Percentiles rank a stretch among this genome's conserved stretches.
Conservation (phyloP, 35 echinoderm and acorn worm genomes). For the Lytechinus variegatus region DNA sequence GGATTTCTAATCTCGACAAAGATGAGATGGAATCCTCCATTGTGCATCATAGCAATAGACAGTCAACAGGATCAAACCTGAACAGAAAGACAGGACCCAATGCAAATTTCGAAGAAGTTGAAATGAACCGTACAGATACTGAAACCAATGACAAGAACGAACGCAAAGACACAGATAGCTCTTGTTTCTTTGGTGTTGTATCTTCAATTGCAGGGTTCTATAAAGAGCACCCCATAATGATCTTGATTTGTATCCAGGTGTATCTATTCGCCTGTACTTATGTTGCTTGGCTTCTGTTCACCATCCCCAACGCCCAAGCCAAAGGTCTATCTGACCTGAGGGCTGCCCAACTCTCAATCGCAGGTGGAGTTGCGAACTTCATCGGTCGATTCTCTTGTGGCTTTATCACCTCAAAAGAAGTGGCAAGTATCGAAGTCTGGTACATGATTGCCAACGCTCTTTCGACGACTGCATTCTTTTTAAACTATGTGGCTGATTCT, state of each 20-base stretch:
- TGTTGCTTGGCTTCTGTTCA: background rate
- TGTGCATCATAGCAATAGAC: too few relatives aligned
- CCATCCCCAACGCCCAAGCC: background rate
- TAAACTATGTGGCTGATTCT: background rate
- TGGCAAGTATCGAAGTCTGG: background rate
- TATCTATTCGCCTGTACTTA: background rate
- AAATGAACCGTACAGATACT: background rate
- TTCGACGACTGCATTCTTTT: background rate
- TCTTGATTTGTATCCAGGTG: background rate
- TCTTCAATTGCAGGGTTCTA: background rate
- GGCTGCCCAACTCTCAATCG: background rate
- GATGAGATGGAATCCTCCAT: too few relatives aligned
- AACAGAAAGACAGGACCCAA: background rate
- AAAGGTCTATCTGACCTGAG: background rate
- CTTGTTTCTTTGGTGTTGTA: too few relatives aligned
- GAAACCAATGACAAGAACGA: background rate
- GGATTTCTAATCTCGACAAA: too few relatives aligned
- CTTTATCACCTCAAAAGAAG: background rate
- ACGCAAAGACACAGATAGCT: background rate
- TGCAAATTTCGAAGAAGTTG: background rate
- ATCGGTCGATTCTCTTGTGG: background rate
- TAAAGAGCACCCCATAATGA: background rate
- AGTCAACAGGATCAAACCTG: too few relatives aligned
- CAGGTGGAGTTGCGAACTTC: background rate
- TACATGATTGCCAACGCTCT: background rate